Base-by-base conservation (phyloP, 2,888 invertebrate species). In the Drosophila crucigera region DNA sequence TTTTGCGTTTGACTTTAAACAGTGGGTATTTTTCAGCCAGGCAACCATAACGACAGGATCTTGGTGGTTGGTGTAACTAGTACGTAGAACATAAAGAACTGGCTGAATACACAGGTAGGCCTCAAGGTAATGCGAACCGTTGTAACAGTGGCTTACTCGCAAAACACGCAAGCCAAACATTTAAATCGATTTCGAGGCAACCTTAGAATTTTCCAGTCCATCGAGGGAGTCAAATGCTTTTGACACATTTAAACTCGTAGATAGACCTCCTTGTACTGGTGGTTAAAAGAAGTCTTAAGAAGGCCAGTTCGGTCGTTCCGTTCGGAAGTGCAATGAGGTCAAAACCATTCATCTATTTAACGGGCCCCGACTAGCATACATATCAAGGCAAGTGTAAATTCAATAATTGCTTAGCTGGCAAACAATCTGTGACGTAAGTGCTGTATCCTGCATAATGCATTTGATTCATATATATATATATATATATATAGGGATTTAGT, bases 101-200 rank as follows among this genome's bases (percentile, higher is more conserved):
- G 56, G 47, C 65, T 72, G 66, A 56, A 62, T 54, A 41, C 41
- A 43, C 55, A 65, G 75, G 73, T 83, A 85, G 79, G 82, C 79
- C 76, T 83, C 86, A 83, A 86, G 84, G 86, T 81, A 85, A 83
- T 77, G 58, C 58, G 56, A 61, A 58, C 41, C 25, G 19, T 55
- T 35, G 64, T 58, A 63, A 82, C 71, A 69, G 67, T 71, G 47
- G 25, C 25, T 47, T 62, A 77, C 72, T 77, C 73, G 78, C 75
- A 72, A 73, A 82, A 84, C 84, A 84, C 84, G 84, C 84, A 84
- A 84, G 84, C 84, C 72, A 78, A 82, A 78, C 84, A 84, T 84
- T 84, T 84, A 86, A 86, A 84, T 84, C 84, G 84, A 84, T 84
- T 84, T 76, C 73, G 68, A 64, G 72, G 62, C 68, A 76, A 60